Evolutionary conservation across 2,888 invertebrate species (phyloP).

Genomic region (Volucella inflata): DNA sequence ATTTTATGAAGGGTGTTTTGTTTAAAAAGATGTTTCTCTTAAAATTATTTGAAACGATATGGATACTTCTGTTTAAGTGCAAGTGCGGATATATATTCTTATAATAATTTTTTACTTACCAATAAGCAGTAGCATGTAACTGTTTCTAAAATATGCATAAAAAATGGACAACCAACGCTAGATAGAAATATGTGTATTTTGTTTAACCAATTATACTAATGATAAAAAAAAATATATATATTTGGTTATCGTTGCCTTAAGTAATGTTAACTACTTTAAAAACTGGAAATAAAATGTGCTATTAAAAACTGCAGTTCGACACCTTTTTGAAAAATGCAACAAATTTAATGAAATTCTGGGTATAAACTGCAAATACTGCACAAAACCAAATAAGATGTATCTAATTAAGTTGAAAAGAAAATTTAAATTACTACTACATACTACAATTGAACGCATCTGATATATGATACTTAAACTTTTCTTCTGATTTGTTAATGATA

Average conservation of each 20-base stretch:
- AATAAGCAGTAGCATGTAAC: background rate
- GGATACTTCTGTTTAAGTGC: conserved; percentile 41
- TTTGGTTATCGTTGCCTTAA: no score
- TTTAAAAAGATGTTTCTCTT: conserved; percentile 49
- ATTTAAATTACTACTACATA: conserved; percentile 48
- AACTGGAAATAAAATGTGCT: no score
- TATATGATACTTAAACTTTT: conserved; percentile 22
- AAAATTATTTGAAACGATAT: conserved; percentile 3
- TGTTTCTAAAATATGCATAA: background rate
- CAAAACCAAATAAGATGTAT: conserved; percentile 32
- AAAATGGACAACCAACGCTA: background rate
- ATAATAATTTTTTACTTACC: conserved; percentile 47
- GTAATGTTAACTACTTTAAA: no score
- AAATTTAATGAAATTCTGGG: conserved; percentile 19
- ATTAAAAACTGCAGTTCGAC: conserved; percentile 5
- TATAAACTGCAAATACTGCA: conserved; percentile 53
- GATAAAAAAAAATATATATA: background rate
- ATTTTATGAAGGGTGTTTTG: conserved; percentile 52
- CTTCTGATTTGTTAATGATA: conserved; percentile 27
- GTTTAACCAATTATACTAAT: background rate
- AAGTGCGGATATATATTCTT: conserved; percentile 50
- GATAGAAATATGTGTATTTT: background rate
- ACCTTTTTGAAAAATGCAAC: conserved; percentile 19
- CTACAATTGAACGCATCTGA: conserved; percentile 64
- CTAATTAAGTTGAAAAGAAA: conserved; percentile 46